Percentiles rank a stretch among this genome's conserved stretches.
These are phyloP conservation scores for Diplodus puntazzo DNA, from an alignment of 2,797 vertebrate genomes.

Conservation along the genomic window DNA sequence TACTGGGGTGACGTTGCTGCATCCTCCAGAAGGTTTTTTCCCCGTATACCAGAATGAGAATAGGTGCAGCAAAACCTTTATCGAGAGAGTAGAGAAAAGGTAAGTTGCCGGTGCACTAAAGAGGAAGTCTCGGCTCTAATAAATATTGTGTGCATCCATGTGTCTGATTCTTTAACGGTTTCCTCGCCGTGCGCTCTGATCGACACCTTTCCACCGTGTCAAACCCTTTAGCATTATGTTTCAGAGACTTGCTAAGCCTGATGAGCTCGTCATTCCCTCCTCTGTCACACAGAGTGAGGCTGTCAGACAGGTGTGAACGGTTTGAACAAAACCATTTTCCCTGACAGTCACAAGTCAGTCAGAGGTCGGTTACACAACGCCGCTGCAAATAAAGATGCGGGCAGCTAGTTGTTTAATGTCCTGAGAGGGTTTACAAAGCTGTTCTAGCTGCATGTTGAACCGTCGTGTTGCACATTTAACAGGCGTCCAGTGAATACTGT, in stretches of 20 bases:
- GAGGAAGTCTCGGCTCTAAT: too few species aligned
- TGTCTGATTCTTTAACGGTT: background rate
- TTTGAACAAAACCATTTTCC: slow-evolving; percentile 19
- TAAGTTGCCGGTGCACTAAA: too few species aligned
- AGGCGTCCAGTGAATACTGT: slow-evolving; percentile 18
- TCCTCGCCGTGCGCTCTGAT: background rate
- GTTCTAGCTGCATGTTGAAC: background rate
- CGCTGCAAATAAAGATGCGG: background rate
- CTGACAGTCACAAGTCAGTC: background rate
- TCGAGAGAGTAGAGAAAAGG: too few species aligned
- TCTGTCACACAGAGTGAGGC: slow-evolving; percentile 11
- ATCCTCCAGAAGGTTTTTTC: too few species aligned
- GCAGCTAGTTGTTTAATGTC: slow-evolving; percentile 22
- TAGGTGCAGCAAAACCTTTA: too few species aligned
- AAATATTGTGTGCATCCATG: too few species aligned
- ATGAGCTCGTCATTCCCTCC: slow-evolving; percentile 43
- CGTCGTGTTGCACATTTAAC: slow-evolving; percentile 6
- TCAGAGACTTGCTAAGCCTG: slow-evolving; percentile 26
- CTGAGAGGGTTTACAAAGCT: slow-evolving; percentile 5
- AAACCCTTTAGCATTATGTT: slow-evolving; percentile 39
- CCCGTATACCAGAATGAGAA: too few species aligned
- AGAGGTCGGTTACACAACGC: background rate
- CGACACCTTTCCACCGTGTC: slow-evolving; percentile 1
- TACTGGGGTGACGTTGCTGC: too few species aligned
- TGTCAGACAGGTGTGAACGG: slow-evolving; percentile 2